These are phyloP conservation scores for Neodon shergylaensis DNA, from an alignment of 2,113 vertebrate genomes.

Conservation along the genomic window DNA sequence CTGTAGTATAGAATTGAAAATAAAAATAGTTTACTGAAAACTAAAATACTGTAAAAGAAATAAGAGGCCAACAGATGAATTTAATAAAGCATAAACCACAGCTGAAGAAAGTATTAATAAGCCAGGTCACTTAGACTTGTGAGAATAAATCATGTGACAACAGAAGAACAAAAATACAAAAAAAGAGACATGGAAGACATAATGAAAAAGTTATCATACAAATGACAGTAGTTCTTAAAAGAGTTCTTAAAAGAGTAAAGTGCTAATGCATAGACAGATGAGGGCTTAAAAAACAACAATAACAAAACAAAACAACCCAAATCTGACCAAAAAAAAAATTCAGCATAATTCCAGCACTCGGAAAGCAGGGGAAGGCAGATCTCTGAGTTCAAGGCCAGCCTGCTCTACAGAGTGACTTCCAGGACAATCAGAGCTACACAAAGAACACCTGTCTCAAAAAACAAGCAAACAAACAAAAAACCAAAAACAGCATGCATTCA, in stretches of 20 bases:
- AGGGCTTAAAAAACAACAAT: neutral
- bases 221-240: neutral
- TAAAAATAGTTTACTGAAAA: neutral
- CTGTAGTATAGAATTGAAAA: slow-evolving; percentile 49
- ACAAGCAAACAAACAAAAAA: neutral
- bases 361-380: neutral
- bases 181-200: neutral
- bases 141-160: neutral
- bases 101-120: neutral
- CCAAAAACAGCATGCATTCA: neutral
- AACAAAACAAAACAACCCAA: neutral
- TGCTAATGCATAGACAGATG: neutral
- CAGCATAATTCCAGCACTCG: too few species aligned
- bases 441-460: neutral
- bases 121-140: neutral
- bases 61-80: neutral
- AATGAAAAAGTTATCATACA: neutral
- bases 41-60: slow-evolving; percentile 34
- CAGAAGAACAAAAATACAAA: neutral
- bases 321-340: neutral
- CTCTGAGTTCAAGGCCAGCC: neutral
- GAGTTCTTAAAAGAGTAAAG: neutral
- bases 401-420: neutral
- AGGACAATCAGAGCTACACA: neutral
- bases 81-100: neutral